Evolutionary conservation across 1,140 invertebrate genomes (phyloP).

Genomic region (Euura saliciscinereae): DNA sequence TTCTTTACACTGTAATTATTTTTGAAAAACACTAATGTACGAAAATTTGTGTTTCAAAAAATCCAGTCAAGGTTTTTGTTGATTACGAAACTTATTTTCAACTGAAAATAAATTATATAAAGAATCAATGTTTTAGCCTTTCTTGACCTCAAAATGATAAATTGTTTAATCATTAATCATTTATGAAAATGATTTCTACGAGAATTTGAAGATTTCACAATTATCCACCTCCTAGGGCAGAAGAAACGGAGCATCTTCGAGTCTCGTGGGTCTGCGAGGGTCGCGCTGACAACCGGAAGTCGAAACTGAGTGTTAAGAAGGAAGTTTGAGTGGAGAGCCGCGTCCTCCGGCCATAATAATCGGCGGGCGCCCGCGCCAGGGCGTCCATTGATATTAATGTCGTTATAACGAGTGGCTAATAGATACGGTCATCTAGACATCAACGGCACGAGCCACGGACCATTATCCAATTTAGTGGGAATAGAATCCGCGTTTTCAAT

Average conservation of each 20-base stretch:
- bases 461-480: constrained; percentile 35
- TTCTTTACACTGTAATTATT: no score
- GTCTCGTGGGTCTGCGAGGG: background rate
- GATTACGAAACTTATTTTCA: no score
- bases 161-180: no score
- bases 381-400: constrained; percentile 38
- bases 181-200: no score
- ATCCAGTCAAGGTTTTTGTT: no score
- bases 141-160: no score
- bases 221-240: background rate
- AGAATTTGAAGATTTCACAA: no score
- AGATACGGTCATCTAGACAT: constrained; percentile 22
- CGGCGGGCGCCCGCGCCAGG: constrained; percentile 2
- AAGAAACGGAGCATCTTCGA: constrained; percentile 10
- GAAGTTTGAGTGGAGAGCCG: constrained; percentile 1
- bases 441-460: constrained; percentile 32
- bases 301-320: background rate
- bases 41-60: no score
- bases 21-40: no score
- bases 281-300: background rate
- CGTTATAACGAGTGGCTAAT: constrained; percentile 26
- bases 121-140: no score
- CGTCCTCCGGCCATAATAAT: constrained; percentile 20
- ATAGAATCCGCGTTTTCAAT: background rate
- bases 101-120: no score